phyloP scores from a whole-genome alignment of 2,113 vertebrate genomes.

The Myrmecophaga tridactyla region DNA sequence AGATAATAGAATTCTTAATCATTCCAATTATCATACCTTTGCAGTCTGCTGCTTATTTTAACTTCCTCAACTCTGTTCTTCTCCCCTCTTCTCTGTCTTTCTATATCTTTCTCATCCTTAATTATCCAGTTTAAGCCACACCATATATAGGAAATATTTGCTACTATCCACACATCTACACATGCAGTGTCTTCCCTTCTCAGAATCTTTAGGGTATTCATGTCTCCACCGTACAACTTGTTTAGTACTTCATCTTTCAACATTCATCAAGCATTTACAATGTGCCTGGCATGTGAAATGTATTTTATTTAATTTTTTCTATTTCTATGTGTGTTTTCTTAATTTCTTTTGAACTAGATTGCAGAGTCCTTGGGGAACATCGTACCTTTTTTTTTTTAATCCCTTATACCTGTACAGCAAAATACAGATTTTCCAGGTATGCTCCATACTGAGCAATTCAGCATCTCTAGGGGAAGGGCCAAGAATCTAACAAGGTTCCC shows the following conservation, averaged over 20 bases:
- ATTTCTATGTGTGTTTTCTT: neutral
- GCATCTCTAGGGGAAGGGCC: neutral
- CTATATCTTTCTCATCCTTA: neutral
- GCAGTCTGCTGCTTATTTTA: neutral
- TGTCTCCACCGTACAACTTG: neutral
- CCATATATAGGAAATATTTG: neutral
- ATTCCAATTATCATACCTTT: neutral
- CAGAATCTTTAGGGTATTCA: neutral
- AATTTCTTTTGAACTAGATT: neutral
- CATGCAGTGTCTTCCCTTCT: neutral
- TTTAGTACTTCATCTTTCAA: neutral
- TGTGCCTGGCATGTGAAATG: neutral
- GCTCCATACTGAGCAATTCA: neutral
- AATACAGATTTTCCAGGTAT: neutral
- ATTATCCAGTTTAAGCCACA: neutral
- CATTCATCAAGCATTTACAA: neutral
- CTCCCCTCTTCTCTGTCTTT: neutral
- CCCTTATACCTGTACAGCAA: neutral
- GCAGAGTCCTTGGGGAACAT: neutral
- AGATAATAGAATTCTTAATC: neutral
- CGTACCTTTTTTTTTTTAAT: neutral
- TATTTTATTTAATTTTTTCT: neutral
- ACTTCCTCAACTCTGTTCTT: neutral
- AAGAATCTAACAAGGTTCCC: neutral
- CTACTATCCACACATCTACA: neutral